Conservation (phyloP, 2,888 invertebrate genomes). For the Allygus modestus region DNA sequence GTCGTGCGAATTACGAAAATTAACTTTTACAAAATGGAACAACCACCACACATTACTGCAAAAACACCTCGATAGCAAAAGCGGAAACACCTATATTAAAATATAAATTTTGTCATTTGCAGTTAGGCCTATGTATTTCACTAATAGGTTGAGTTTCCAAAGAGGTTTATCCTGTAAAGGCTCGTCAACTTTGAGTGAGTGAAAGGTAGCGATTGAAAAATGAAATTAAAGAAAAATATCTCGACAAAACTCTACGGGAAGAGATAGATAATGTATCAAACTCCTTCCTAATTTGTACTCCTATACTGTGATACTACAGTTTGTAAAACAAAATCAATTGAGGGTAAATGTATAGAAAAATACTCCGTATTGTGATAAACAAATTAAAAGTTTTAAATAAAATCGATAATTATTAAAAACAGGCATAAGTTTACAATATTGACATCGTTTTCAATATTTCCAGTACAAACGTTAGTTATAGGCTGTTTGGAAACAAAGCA, state of each 20-base stretch:
- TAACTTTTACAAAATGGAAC: conserved; percentile 23
- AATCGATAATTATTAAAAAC: background rate
- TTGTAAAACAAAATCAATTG: no score
- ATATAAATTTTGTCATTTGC: conserved; percentile 34
- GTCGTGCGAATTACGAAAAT: background rate
- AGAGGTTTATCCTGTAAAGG: background rate
- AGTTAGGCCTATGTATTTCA: conserved; percentile 32
- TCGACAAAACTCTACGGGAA: background rate
- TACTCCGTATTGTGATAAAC: no score
- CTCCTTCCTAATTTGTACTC: conserved; percentile 8
- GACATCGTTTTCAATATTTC: no score
- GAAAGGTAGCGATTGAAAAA: background rate
- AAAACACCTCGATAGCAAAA: conserved; percentile 38
- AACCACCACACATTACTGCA: conserved; percentile 14
- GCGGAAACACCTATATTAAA: conserved; percentile 6
- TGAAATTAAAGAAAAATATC: background rate
- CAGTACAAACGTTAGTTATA: no score
- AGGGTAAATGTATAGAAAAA: no score
- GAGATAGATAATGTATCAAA: background rate
- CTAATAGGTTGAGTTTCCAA: conserved; percentile 1
- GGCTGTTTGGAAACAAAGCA: no score
- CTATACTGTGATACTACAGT: background rate
- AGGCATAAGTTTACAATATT: background rate
- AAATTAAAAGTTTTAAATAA: background rate
- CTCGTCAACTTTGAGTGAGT: background rate